Conservation (phyloP, 2,888 invertebrate genomes). For the Parnassius glacialis region DNA sequence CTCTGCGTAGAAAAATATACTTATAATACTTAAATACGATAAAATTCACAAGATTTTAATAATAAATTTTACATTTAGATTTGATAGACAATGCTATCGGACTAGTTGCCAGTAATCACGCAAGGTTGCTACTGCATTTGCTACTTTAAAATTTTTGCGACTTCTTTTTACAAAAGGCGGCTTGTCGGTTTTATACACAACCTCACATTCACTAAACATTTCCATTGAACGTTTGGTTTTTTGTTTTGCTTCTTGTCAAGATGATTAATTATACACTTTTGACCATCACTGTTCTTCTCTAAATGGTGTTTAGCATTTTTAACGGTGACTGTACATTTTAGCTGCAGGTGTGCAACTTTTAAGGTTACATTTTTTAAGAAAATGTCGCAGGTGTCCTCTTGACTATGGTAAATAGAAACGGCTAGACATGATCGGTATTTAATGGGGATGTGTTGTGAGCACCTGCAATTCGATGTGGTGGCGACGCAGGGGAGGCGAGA, state of each 20-base stretch:
- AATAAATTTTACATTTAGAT: too few relatives aligned
- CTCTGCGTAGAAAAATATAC: too few relatives aligned
- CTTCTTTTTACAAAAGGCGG: constrained; percentile 3
- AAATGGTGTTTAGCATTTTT: constrained; percentile 51
- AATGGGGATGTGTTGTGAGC: constrained; percentile 75
- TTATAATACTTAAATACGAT: too few relatives aligned
- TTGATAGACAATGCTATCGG: background rate
- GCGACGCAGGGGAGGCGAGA: constrained; percentile 56
- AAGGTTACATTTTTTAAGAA: constrained; percentile 69
- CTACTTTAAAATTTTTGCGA: constrained; percentile 11
- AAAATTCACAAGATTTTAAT: too few relatives aligned
- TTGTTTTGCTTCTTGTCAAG: constrained; percentile 3
- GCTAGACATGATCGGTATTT: constrained; percentile 78
- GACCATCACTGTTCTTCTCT: constrained; percentile 32
- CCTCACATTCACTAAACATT: constrained; percentile 16
- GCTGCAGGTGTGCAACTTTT: constrained; percentile 62
- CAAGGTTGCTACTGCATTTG: constrained; percentile 10
- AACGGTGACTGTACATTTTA: constrained; percentile 48
- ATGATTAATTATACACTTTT: constrained; percentile 14
- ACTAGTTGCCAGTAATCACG: constrained; percentile 9
- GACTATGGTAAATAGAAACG: constrained; percentile 75
- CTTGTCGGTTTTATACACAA: constrained; percentile 4
- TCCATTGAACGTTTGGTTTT: constrained; percentile 14
- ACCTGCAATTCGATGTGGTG: constrained; percentile 69
- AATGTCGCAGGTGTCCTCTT: constrained; percentile 71